Evolutionary conservation across 2,888 invertebrate genomes (phyloP).

Genomic region (Ophion slaviceki): DNA sequence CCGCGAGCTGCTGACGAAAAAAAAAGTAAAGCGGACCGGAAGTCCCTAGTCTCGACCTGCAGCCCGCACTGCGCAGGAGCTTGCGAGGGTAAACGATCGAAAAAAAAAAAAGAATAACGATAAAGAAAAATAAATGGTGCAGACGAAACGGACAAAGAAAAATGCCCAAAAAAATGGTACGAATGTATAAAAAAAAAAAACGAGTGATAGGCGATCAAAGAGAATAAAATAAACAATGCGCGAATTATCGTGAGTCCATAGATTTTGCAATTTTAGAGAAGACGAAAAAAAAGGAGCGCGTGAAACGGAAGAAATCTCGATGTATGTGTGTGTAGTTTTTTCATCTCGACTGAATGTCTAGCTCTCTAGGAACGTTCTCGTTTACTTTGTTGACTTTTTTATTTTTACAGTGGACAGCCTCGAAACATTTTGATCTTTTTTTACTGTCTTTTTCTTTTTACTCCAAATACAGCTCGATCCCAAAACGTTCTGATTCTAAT

Average conservation of each 20-base stretch:
- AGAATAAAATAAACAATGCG: conserved; percentile 32
- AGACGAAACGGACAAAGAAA: background rate
- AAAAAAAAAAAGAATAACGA: background rate
- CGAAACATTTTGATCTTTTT: background rate
- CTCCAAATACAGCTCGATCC: too few species aligned
- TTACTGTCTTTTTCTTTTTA: background rate
- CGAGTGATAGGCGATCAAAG: conserved; percentile 16
- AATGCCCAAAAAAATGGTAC: conserved; percentile 17
- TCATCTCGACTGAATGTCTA: conserved; percentile 51
- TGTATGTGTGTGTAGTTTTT: conserved; percentile 17
- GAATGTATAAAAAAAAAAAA: conserved; percentile 53
- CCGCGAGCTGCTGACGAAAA: background rate
- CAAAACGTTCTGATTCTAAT: background rate
- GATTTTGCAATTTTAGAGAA: conserved; percentile 64
- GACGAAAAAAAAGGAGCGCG: conserved; percentile 10
- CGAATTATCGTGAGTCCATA: conserved; percentile 62
- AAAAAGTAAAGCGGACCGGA: too few species aligned
- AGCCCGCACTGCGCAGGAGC: background rate
- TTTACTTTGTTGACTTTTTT: background rate
- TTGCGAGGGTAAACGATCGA: background rate
- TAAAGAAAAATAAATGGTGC: background rate
- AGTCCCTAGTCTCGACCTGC: background rate
- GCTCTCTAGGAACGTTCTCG: conserved; percentile 29
- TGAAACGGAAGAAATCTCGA: background rate
- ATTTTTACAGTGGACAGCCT: background rate